phyloP scores from a whole-genome alignment of 2,888 invertebrate species.

The Hypomecis atomaria region DNA sequence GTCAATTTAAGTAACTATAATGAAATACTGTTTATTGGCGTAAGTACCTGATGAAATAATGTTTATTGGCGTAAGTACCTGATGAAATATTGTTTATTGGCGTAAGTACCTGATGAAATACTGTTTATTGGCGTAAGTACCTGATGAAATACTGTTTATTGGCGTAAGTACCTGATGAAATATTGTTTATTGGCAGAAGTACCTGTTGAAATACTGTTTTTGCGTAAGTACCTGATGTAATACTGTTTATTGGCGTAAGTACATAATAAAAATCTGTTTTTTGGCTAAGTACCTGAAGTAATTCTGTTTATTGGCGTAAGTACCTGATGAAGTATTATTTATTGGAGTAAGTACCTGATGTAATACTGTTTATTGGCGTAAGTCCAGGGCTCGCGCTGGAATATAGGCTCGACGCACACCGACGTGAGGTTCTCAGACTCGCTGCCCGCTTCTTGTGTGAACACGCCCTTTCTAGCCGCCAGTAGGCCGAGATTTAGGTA shows the following conservation, averaged over 20 bases:
- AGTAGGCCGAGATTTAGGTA: slow-evolving; percentile 96
- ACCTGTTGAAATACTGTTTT: too few relatives aligned
- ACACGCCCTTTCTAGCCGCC: slow-evolving; percentile 93
- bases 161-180: slow-evolving; percentile 48
- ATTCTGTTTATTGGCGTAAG: background rate
- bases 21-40: too few relatives aligned
- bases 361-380: slow-evolving; percentile 90
- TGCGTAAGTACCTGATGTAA: too few relatives aligned
- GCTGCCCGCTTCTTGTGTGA: slow-evolving; percentile 79
- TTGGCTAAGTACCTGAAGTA: slow-evolving; percentile 67
- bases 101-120: slow-evolving; percentile 86
- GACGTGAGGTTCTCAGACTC: slow-evolving; percentile 82
- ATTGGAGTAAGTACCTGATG: slow-evolving; percentile 78
- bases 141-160: too few relatives aligned
- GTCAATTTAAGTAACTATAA: too few relatives aligned
- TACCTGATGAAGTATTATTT: too few relatives aligned
- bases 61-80: background rate
- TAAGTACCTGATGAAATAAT: background rate
- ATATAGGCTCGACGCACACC: slow-evolving; percentile 92
- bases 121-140: slow-evolving; percentile 90
- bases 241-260: slow-evolving; percentile 58
- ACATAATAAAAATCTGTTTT: slow-evolving; percentile 89
- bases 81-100: too few relatives aligned
- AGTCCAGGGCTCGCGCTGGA: slow-evolving; percentile 87
- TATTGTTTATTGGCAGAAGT: slow-evolving; percentile 53